These are phyloP conservation scores for Stegana nigrithorax DNA, from an alignment of 2,888 invertebrate species.

Conservation along the genomic window DNA sequence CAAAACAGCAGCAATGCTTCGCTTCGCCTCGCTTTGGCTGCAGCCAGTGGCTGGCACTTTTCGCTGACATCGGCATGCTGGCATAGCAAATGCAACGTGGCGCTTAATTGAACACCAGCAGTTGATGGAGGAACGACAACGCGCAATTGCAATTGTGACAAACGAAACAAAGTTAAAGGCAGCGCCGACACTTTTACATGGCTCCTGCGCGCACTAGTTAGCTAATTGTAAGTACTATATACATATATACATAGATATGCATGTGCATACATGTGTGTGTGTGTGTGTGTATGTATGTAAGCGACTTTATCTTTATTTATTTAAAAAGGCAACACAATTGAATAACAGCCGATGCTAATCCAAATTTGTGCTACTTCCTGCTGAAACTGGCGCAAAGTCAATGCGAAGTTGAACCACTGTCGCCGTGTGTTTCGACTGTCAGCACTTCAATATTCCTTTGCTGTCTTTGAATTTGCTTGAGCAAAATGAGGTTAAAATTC, in stretches of 20 bases:
- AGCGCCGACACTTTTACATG: constrained; percentile 11
- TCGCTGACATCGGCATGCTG: too few species aligned
- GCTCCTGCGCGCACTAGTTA: neutral
- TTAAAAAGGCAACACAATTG: constrained; percentile 27
- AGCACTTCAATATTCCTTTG: too few species aligned
- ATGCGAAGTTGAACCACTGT: too few species aligned
- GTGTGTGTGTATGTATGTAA: neutral
- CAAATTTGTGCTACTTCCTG: constrained; percentile 15
- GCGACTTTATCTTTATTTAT: neutral
- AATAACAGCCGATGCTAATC: constrained; percentile 36
- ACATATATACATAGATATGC: too few species aligned
- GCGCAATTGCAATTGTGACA: too few species aligned
- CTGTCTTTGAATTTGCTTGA: too few species aligned
- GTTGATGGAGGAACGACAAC: neutral
- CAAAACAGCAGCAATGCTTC: constrained; percentile 4
- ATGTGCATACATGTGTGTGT: neutral
- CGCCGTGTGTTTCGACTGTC: too few species aligned
- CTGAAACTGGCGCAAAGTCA: too few species aligned
- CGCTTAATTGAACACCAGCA: constrained; percentile 50
- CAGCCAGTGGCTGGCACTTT: too few species aligned
- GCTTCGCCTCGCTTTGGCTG: too few species aligned
- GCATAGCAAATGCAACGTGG: constrained; percentile 25
- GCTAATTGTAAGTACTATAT: neutral
- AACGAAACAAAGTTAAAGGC: constrained; percentile 27
- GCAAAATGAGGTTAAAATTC: too few species aligned